Base-by-base conservation (phyloP, 2,797 vertebrate genomes). In the Eulemur rubriventer region DNA sequence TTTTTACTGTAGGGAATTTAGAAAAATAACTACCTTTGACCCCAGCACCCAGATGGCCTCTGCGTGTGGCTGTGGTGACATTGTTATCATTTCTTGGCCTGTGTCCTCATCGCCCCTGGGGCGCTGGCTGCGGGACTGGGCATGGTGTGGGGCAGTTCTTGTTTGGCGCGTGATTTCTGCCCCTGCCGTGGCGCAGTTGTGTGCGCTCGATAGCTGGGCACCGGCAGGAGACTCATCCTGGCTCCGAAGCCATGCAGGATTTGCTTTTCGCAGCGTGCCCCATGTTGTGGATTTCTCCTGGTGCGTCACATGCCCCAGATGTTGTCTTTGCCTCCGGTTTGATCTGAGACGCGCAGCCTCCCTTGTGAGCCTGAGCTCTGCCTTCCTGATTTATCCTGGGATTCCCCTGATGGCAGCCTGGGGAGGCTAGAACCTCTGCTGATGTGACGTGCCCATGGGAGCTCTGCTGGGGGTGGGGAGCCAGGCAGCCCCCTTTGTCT, bases 401-500 rank as follows among this genome's bases (percentile, higher is more conserved):
- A 85, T 97, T 52, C 90, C 84, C 96, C 94, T 82, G 95, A 75
- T 84, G 91, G 94, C 98, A 35, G 96, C 95, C 95, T 89, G 75
- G 78, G 95, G 98, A 96, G 97, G 85, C 90, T 81, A 88, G 96
- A 96, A 95, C 88, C 92, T 96, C 97, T 98, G 97, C 97, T 97
- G 97, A 96, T 97, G 90, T 89, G 96, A 97, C 96, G 96, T 97
- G 86, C 98, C 98, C 97, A 97, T 87, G 97, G 96, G 94, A 97
- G 96, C 91, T 88, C 76, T 91, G 61, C 96, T 86, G 91, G 26
- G 86, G 80, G 79, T 63, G 24, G 84, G 85, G 93, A 98, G 97
- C 41, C 92, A 91, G 97, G 95, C 72, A 52, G 87, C 24, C 57
- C 61, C 33, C 43, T 28, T 35, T 33, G 26, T 18, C 76, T 81